These are phyloP conservation scores for Typhlomys cinereus DNA, from an alignment of 2,113 vertebrate species.

Conservation along the genomic window DNA sequence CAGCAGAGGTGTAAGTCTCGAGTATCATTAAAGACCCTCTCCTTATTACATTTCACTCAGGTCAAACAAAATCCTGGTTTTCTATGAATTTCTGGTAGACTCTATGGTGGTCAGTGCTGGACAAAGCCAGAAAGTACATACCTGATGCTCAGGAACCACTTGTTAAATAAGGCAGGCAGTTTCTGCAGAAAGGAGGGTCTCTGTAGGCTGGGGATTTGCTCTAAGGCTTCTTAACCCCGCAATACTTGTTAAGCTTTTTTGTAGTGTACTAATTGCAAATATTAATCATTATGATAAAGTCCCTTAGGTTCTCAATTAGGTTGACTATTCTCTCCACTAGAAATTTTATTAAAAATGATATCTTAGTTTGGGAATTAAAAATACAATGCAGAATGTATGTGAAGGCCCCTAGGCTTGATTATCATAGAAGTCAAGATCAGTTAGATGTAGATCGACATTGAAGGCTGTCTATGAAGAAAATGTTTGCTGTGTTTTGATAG, in stretches of 20 bases:
- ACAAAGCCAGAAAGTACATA: background rate
- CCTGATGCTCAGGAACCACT: background rate
- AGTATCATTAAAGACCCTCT: background rate
- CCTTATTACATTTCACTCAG: background rate
- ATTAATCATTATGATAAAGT: background rate
- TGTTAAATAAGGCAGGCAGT: background rate
- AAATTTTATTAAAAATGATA: background rate
- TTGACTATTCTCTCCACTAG: background rate
- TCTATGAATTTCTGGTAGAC: background rate
- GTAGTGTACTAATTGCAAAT: background rate
- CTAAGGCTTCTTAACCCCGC: background rate
- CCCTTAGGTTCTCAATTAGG: background rate
- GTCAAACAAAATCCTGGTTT: background rate
- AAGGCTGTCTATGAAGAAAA: conserved; percentile 6
- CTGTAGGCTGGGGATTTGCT: background rate
- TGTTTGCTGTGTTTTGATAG: background rate
- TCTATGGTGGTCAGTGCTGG: background rate
- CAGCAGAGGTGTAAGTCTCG: background rate
- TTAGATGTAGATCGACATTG: background rate
- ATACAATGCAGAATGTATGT: background rate
- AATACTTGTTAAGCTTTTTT: background rate
- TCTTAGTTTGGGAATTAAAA: background rate
- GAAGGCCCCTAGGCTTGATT: background rate
- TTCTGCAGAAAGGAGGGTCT: background rate
- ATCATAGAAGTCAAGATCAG: conserved; percentile 26